These are phyloP conservation scores for Meiosimyza decipiens DNA, from an alignment of 2,888 invertebrate genomes.

Conservation along the genomic window DNA sequence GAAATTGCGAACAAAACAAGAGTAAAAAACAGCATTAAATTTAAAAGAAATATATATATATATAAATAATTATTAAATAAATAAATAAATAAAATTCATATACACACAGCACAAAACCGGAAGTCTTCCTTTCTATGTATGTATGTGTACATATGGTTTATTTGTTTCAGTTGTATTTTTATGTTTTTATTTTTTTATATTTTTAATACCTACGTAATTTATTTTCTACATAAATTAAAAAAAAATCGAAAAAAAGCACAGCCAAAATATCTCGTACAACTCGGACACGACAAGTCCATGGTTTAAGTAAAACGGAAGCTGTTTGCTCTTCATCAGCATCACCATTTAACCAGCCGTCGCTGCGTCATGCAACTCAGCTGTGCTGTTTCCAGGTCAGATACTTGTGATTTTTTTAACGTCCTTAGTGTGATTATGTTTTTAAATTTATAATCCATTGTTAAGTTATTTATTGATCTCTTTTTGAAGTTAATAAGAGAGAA, in stretches of 20 bases:
- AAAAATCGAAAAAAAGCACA: background rate
- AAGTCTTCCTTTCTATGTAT: slow-evolving; percentile 5
- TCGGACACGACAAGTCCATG: background rate
- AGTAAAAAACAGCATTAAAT: slow-evolving; percentile 11
- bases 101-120: slow-evolving; percentile 13
- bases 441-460: background rate
- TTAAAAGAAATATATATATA: background rate
- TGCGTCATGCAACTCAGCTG: background rate
- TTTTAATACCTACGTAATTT: background rate
- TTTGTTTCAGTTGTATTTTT: background rate
- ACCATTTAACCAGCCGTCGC: background rate
- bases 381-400: slow-evolving; percentile 34
- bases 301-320: no score
- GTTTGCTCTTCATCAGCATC: background rate
- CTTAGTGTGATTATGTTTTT: background rate
- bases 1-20: slow-evolving; percentile 12
- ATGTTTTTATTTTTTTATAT: background rate
- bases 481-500: no score
- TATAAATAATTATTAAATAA: background rate
- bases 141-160: background rate
- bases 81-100: slow-evolving; percentile 7
- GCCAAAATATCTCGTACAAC: background rate
- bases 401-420: slow-evolving; percentile 30
- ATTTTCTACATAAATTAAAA: background rate
- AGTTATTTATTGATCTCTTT: no score